Conservation (phyloP, 1,140 invertebrate species). For the Philotrypesis tridentata region DNA sequence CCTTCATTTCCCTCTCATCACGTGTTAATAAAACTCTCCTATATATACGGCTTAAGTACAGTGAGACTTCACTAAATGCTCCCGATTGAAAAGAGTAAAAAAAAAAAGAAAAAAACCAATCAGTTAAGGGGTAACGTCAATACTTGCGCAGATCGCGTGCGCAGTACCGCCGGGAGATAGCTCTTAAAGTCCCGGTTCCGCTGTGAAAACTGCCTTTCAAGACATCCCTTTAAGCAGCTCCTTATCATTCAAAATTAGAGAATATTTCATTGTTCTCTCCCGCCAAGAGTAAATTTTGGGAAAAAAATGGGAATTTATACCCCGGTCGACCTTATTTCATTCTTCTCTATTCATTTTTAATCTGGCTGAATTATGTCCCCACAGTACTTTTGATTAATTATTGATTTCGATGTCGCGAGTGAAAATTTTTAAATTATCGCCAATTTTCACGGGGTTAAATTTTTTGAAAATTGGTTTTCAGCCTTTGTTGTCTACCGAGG, state of each 20-base stretch:
- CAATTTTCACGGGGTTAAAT: not conserved
- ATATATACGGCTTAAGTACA: conserved; percentile 15
- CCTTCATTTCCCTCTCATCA: not conserved
- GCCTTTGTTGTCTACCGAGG: no score
- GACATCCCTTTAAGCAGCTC: conserved; percentile 38
- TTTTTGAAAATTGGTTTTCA: no score
- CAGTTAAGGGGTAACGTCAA: conserved; percentile 50
- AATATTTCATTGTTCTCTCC: conserved; percentile 12
- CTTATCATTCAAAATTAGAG: not conserved
- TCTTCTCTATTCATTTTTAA: not conserved
- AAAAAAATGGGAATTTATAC: not conserved
- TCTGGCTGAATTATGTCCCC: no score
- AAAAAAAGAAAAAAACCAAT: conserved; percentile 39
- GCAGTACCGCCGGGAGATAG: conserved; percentile 28
- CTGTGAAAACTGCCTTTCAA: conserved; percentile 20
- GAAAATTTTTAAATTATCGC: not conserved
- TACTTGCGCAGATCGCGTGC: conserved; percentile 49
- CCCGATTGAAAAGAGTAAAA: conserved; percentile 10
- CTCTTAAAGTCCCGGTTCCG: conserved; percentile 37
- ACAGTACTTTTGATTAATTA: not conserved
- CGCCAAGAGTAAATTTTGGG: not conserved
- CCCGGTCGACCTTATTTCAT: no score
- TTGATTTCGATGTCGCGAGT: no score
- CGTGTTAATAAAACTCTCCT: conserved; percentile 27
- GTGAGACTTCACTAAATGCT: conserved; percentile 45